Conservation (phyloP, 35 echinoderm and acorn worm genomes). For the Antedon bifida region DNA sequence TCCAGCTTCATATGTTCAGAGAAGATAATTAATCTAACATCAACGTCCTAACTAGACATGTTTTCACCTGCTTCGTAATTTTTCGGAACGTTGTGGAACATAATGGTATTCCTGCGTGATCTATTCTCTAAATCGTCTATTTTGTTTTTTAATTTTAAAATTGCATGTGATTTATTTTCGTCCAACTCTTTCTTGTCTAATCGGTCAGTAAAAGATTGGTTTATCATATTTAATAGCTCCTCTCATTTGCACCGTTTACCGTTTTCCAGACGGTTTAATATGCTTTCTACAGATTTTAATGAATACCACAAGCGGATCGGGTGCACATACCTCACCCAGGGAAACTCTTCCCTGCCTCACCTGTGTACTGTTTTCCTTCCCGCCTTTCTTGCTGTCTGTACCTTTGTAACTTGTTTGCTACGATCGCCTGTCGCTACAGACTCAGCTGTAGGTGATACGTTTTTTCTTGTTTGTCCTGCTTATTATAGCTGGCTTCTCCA, state of each 20-base stretch:
- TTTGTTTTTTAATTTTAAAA: neutral
- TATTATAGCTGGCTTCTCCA: neutral
- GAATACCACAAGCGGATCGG: neutral
- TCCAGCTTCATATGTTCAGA: neutral
- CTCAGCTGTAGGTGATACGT: neutral
- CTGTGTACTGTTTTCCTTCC: neutral
- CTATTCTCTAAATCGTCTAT: neutral
- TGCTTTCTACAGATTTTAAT: neutral
- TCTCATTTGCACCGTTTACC: neutral
- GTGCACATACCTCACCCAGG: neutral
- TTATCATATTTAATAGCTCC: neutral
- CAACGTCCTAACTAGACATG: neutral
- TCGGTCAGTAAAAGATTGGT: neutral
- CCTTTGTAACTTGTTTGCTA: neutral
- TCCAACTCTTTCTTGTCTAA: neutral
- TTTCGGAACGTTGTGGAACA: neutral
- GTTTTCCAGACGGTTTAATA: neutral
- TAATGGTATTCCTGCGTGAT: neutral
- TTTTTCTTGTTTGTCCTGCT: neutral
- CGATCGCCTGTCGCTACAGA: neutral
- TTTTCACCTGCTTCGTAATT: neutral
- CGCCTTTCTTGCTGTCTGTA: neutral
- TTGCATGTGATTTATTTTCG: neutral
- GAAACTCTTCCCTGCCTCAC: too few species aligned
- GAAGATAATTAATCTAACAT: neutral